Percentiles rank a stretch among this genome's conserved stretches.
Conservation (phyloP, 2,888 invertebrate species). For the Heliconius sara region DNA sequence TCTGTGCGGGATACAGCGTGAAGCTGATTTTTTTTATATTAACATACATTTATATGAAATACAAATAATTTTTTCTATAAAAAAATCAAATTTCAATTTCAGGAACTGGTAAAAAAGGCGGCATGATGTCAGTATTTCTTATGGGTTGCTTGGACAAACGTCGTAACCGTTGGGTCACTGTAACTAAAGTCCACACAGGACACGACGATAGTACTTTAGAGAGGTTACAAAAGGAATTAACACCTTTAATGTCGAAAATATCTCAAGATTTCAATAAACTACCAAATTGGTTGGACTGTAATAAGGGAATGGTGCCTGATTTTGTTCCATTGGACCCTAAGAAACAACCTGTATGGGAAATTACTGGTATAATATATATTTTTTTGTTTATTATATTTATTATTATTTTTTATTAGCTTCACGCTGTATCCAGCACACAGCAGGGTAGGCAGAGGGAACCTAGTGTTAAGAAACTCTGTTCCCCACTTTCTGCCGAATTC, state of each 20-base stretch:
- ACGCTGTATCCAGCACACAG: too few species aligned
- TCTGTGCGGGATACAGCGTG: too few species aligned
- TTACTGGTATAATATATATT: conserved; percentile 85
- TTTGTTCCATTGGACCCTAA: conserved; percentile 93
- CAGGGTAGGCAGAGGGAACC: too few species aligned
- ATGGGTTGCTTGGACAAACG: conserved; percentile 93
- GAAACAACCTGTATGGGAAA: conserved; percentile 96
- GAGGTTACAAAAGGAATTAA: conserved; percentile 86
- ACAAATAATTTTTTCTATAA: too few species aligned
- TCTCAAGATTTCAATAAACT: conserved; percentile 87
- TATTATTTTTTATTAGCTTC: neutral
- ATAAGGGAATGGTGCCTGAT: conserved; percentile 93
- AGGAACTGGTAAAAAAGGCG: conserved; percentile 93
- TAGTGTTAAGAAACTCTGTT: too few species aligned
- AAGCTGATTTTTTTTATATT: neutral
- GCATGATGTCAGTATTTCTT: conserved; percentile 95
- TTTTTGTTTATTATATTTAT: neutral
- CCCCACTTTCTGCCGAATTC: too few species aligned
- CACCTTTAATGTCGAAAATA: conserved; percentile 90
- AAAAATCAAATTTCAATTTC: conserved; percentile 36
- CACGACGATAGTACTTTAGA: conserved; percentile 94
- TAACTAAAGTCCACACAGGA: conserved; percentile 95
- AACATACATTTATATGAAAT: too few species aligned
- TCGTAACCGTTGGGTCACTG: conserved; percentile 90
- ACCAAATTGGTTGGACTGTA: conserved; percentile 92